Evolutionary conservation across 2,888 invertebrate genomes (phyloP).

Genomic region (Anoncus sp.): DNA sequence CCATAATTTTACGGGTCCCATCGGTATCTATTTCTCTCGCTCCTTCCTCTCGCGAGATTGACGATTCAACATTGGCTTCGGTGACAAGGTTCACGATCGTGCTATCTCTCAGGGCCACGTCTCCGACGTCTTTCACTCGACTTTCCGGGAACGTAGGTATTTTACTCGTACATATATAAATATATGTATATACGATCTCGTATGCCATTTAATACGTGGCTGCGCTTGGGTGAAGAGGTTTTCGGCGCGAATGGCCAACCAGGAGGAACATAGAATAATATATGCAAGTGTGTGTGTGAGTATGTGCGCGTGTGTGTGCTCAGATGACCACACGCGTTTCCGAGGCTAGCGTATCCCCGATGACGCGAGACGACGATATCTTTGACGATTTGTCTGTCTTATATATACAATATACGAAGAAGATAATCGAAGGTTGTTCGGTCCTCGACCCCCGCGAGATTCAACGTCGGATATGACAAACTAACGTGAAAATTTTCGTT

Average conservation of each 20-base stretch:
- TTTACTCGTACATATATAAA: conserved; percentile 9
- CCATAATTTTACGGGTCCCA: too few species aligned
- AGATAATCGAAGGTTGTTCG: conserved; percentile 56
- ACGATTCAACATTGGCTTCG: background rate
- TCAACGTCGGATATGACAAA: conserved; percentile 20
- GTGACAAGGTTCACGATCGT: conserved; percentile 36
- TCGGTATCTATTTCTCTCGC: background rate
- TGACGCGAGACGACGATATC: conserved; percentile 36
- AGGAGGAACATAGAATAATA: background rate
- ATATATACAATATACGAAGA: conserved; percentile 2
- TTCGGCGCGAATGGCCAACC: conserved; percentile 28
- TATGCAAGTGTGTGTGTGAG: conserved; percentile 13
- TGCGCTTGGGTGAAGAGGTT: conserved; percentile 38
- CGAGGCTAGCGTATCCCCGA: conserved; percentile 23
- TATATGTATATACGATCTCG: conserved; percentile 11
- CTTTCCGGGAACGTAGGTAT: conserved; percentile 40
- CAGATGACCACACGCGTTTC: conserved; percentile 29
- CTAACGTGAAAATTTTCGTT: conserved; percentile 37
- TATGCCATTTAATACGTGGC: conserved; percentile 26
- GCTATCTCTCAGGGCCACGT: conserved; percentile 46
- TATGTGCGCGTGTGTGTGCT: conserved; percentile 14
- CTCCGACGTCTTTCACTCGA: conserved; percentile 51
- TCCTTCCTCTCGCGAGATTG: background rate
- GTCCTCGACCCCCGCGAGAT: conserved; percentile 49
- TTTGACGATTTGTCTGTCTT: conserved; percentile 26